Evolutionary conservation across 2,113 vertebrate species (phyloP), one percentile per base, ranked within the genome.

Genomic region (Mola mola): DNA sequence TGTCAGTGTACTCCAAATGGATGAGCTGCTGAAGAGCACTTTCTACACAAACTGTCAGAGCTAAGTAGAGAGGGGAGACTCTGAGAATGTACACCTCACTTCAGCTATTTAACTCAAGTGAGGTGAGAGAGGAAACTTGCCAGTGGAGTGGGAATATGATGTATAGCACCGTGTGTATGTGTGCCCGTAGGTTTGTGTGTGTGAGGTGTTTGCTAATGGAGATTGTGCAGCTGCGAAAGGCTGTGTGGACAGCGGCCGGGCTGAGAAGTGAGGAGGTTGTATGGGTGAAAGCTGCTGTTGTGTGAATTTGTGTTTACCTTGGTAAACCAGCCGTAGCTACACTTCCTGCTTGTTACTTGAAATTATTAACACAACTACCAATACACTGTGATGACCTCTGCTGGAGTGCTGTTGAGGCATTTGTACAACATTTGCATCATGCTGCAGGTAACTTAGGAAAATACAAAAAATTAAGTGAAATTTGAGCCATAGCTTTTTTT

Each of bases 251-350:
- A 73, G 78, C 61, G 52, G 76, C 50, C 24, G 29, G 65, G 53
- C 68, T 50, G 44, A 62, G 40, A 31, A 40, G 60, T 74, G 55
- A 51, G 33, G 47, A 58, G 57, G 42, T 66, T 71, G 58, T 64
- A 69, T 75, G 44, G 70, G 79, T 84, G 81, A 90, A 89, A 87
- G 87, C 87, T 73, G 61, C 83, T 74, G 83, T 78, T 89, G 86
- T 88, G 70, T 79, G 76, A 76, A 48, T 73, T 51, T 33, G 65
- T 84, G 82, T 91, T 91, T 84, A 83, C 83, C 58, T 73, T 77
- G 62, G 79, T 83, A 79, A 89, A 89, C 80, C 87, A 76, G 83
- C 66, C 79, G 3, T 83, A 68, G 80, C 78, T 80, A 63, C 79
- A 78, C 82, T 83, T 85, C 77, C 79, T 86, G 77, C 72, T 83